Percentiles rank a stretch among this genome's conserved stretches.
Evolutionary conservation across 2,888 invertebrate species (phyloP).

Genomic region (Dicroscelio sp.): DNA sequence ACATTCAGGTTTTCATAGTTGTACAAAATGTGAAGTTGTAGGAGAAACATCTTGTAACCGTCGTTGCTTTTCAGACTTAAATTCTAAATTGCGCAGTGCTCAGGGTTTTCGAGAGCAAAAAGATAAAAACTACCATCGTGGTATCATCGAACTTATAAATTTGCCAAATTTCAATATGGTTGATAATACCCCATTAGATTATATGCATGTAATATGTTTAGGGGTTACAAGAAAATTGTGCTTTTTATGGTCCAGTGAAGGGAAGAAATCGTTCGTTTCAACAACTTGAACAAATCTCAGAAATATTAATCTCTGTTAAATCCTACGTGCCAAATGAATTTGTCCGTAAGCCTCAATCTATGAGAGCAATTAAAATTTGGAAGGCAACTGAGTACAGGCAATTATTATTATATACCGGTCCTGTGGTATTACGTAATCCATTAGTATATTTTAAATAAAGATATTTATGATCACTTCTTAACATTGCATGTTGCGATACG

Average conservation of each 20-base stretch:
- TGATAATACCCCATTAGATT: slow-evolving; percentile 77
- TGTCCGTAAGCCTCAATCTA: neutral
- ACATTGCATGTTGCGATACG: too few relatives aligned
- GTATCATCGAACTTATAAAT: slow-evolving; percentile 66
- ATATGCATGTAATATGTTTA: slow-evolving; percentile 31
- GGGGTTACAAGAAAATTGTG: neutral
- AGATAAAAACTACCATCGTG: slow-evolving; percentile 79
- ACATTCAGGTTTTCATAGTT: neutral
- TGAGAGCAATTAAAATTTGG: too few relatives aligned
- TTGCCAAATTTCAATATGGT: slow-evolving; percentile 82
- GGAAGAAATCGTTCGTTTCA: neutral
- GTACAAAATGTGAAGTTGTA: neutral
- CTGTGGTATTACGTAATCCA: too few relatives aligned
- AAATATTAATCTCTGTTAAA: neutral
- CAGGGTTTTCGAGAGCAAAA: neutral
- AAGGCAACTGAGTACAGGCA: too few relatives aligned
- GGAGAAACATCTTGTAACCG: neutral
- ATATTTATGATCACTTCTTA: too few relatives aligned
- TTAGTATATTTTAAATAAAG: too few relatives aligned
- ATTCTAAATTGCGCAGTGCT: neutral
- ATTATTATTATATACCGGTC: too few relatives aligned
- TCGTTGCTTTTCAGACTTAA: neutral
- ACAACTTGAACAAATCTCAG: neutral
- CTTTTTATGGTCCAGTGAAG: neutral
- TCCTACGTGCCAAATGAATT: too few relatives aligned